Base-by-base conservation (phyloP, 92 coral and sea anemone genomes). In the Hydrozoanthus gracilis region DNA sequence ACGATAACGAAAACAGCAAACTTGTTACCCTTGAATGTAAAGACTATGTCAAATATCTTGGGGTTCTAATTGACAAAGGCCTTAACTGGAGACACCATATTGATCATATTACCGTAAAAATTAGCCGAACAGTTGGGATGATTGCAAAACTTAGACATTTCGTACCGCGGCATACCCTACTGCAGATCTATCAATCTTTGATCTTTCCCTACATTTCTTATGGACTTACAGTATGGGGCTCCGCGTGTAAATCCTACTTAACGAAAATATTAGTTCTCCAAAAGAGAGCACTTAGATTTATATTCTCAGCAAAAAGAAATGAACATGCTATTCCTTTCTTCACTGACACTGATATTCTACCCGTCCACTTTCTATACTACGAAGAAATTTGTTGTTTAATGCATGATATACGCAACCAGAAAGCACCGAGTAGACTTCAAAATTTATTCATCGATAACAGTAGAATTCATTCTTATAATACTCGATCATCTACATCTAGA, bases 351-450 rank as follows among this genome's bases (percentile, higher is more conserved):
- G 35, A 27, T 27, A 27, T 65, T 65, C 71, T 65, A 65, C 74
- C 47, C 12, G 74, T 69, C 7, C 8, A 69, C 47, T 69, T 69
- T 69, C 47, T 69, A 71, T 82, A 88, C 66, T 88, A 72, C 78
- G 82, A 88, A 56, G 27, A 64, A 50, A 64, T 82, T 55, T 82
- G 88, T 49, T 54, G 82, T 51, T 67, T 88, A 70, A 88, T 82
- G 91, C 83, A 88, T 60, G 91, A 88, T 60, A 76, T 88, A 62
- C 27, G 58, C 61, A 51, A 88, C 65, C 58, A 79, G 52, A 88
- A 76, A 45, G 87, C 91, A 73, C 91, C 91, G n/a, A 50, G 58
- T 50, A 88, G 60, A 39, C 49, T 87, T 55, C 73, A 51, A 79
- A 39, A 77, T 16, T 70, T 83, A 46, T 83, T 83, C 71, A 65